Conservation (phyloP, 2,888 invertebrate genomes). For the Lamproptera curius region DNA sequence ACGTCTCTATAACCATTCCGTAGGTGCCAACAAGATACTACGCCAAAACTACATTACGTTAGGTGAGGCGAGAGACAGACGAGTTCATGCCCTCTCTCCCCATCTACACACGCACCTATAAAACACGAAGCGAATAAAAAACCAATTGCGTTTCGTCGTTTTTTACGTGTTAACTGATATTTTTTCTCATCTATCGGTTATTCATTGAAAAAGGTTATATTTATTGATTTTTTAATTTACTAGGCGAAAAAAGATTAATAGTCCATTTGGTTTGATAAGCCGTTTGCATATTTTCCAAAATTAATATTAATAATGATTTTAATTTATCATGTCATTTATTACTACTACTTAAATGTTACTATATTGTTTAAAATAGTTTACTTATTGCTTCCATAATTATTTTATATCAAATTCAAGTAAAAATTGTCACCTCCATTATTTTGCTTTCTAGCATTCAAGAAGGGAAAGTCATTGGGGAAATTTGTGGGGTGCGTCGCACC, state of each 20-base stretch:
- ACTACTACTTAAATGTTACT: too few relatives aligned
- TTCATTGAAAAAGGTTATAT: too few relatives aligned
- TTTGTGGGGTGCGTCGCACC: conserved; percentile 72
- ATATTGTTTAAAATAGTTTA: too few relatives aligned
- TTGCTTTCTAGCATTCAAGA: conserved; percentile 55
- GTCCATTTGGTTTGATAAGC: too few relatives aligned
- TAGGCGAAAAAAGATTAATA: too few relatives aligned
- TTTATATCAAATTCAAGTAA: too few relatives aligned
- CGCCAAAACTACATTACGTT: conserved; percentile 23
- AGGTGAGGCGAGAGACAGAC: conserved; percentile 28
- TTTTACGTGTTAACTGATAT: background rate
- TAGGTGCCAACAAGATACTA: conserved; percentile 27
- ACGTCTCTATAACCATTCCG: background rate
- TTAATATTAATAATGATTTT: too few relatives aligned
- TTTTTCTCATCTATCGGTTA: too few relatives aligned
- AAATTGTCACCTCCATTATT: conserved; percentile 47
- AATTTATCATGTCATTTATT: too few relatives aligned
- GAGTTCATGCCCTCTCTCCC: conserved; percentile 32
- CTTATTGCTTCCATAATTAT: too few relatives aligned
- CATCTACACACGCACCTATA: conserved; percentile 38
- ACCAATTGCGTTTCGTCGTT: conserved; percentile 20
- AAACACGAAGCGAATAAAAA: conserved; percentile 34
- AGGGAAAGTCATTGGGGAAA: conserved; percentile 72
- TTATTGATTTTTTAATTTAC: too few relatives aligned
- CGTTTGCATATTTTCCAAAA: too few relatives aligned